Evolutionary conservation across 2,113 vertebrate species (phyloP).

Genomic region (Centrocercus urophasianus): DNA sequence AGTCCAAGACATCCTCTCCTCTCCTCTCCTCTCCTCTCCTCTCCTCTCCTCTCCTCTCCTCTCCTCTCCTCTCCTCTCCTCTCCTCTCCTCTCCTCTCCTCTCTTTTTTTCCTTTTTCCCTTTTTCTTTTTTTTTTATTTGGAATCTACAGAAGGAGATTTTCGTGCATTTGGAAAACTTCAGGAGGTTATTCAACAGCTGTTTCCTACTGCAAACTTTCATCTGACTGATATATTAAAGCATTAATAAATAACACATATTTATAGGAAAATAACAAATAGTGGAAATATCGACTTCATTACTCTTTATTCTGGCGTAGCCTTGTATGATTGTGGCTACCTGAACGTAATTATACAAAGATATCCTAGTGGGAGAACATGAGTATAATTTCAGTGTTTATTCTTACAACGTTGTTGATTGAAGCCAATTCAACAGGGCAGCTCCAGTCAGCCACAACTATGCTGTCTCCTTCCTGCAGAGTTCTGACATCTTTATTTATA

Average conservation of each 20-base stretch:
- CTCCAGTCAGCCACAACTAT: not conserved
- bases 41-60: not conserved
- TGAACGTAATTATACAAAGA: not conserved
- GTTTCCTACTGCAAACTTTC: not conserved
- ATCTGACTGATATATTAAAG: not conserved
- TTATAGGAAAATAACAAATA: not conserved
- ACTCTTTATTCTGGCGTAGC: not conserved
- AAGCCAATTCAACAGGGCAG: not conserved
- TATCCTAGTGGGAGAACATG: not conserved
- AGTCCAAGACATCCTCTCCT: not conserved
- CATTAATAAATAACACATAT: not conserved
- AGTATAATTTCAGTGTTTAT: not conserved
- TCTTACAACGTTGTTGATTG: not conserved
- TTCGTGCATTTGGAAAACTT: not conserved
- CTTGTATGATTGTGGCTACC: not conserved
- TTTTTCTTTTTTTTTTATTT: not conserved
- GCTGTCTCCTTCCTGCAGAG: not conserved
- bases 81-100: not conserved
- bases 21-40: too few relatives aligned
- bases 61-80: not conserved
- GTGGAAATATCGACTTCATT: not conserved
- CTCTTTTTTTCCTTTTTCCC: not conserved
- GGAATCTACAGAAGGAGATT: not conserved
- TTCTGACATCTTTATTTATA: not conserved
- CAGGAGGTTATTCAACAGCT: not conserved